These are phyloP conservation scores for Entelurus aequoreus DNA, from an alignment of 2,113 vertebrate species.

Conservation along the genomic window DNA sequence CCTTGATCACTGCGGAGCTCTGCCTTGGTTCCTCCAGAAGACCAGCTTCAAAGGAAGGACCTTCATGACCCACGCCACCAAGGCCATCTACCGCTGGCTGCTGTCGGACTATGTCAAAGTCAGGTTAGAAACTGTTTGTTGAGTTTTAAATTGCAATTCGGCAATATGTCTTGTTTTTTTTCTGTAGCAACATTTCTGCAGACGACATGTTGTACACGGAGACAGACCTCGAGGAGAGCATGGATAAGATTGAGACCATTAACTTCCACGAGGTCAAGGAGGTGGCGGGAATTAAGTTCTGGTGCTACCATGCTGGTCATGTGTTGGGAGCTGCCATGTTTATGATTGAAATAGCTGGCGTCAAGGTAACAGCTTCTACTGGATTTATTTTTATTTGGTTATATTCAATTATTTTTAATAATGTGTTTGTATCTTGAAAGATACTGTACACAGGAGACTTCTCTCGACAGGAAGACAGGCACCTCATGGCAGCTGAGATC, in stretches of 20 bases:
- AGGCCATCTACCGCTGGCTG: slow-evolving; percentile 98
- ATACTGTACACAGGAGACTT: slow-evolving; percentile 96
- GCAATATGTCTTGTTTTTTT: neutral
- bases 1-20: slow-evolving; percentile 95
- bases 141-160: neutral
- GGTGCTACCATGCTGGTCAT: slow-evolving; percentile 96
- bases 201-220: slow-evolving; percentile 98
- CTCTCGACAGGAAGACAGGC: slow-evolving; percentile 94
- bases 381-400: neutral
- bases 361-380: slow-evolving; percentile 77
- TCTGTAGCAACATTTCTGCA: slow-evolving; percentile 89
- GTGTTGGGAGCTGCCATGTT: slow-evolving; percentile 98
- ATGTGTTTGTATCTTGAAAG: slow-evolving; percentile 39
- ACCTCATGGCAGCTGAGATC: slow-evolving; percentile 97
- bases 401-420: neutral
- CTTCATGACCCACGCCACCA: slow-evolving; percentile 99
- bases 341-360: slow-evolving; percentile 98
- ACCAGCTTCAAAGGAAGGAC: slow-evolving; percentile 98
- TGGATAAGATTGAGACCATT: slow-evolving; percentile 99
- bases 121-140: slow-evolving; percentile 69
- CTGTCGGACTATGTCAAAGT: slow-evolving; percentile 98
- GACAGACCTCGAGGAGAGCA: slow-evolving; percentile 95
- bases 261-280: slow-evolving; percentile 99
- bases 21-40: slow-evolving; percentile 98
- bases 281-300: slow-evolving; percentile 97